Percentiles rank a stretch among this genome's conserved stretches.
Evolutionary conservation across 2,797 vertebrate genomes (phyloP).

Genomic region (Mionectes olivaceus): DNA sequence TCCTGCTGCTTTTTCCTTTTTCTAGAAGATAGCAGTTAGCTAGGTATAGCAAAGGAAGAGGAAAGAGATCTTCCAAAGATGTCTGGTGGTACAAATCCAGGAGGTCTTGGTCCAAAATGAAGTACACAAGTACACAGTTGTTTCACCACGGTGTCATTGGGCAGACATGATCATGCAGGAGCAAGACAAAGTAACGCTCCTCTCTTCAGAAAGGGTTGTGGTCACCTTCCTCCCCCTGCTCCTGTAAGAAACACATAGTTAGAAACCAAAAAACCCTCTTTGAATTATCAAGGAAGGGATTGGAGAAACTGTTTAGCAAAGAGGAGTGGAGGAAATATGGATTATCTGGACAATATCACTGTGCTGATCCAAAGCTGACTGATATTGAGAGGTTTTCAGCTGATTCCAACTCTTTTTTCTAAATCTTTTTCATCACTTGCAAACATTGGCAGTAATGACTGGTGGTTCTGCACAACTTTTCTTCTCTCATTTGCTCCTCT

Average conservation of each 20-base stretch:
- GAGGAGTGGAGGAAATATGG: not conserved
- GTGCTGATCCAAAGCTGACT: not conserved
- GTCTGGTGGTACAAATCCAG: not conserved
- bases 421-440: not conserved
- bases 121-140: not conserved
- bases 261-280: not conserved
- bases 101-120: not conserved
- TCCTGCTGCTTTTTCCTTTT: not conserved
- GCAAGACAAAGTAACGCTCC: not conserved
- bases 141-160: not conserved
- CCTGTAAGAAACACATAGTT: slow-evolving; percentile 2
- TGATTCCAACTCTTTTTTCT: not conserved
- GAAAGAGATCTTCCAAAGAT: not conserved
- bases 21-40: not conserved
- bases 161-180: fast-evolving
- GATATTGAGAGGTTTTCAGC: not conserved
- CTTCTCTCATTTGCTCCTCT: not conserved
- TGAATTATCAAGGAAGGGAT: not conserved
- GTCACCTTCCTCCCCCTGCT: not conserved
- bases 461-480: not conserved
- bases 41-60: not conserved
- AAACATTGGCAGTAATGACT: not conserved
- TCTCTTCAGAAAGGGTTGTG: not conserved
- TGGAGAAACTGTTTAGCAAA: not conserved
- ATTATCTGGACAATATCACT: not conserved